Evolutionary conservation across 2,888 invertebrate species (phyloP).

Genomic region (Gastrophysa polygoni): DNA sequence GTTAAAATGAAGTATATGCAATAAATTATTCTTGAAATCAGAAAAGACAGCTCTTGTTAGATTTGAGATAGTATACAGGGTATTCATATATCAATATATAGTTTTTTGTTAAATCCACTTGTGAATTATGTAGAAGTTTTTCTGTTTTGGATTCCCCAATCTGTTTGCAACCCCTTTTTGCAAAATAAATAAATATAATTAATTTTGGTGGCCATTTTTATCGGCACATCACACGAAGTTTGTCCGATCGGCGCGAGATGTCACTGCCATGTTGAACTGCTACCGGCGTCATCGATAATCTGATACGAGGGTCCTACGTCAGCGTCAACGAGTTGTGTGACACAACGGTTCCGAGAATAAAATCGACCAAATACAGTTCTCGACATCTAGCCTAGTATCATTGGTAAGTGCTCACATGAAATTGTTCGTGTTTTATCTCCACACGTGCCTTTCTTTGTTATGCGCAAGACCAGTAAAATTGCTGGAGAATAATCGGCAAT

Average conservation of each 20-base stretch:
- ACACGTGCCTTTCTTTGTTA: constrained; percentile 48
- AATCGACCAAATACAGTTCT: constrained; percentile 55
- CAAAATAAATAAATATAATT: too few species aligned
- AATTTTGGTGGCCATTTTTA: too few species aligned
- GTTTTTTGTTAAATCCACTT: too few species aligned
- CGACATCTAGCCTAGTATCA: constrained; percentile 48
- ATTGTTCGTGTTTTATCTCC: constrained; percentile 44
- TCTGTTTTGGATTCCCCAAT: too few species aligned
- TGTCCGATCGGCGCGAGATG: constrained; percentile 2
- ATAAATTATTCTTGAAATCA: too few species aligned
- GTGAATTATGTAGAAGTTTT: too few species aligned
- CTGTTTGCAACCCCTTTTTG: too few species aligned
- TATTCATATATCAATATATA: too few species aligned
- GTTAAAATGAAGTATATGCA: too few species aligned
- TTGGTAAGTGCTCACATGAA: constrained; percentile 53
- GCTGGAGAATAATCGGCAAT: constrained; percentile 26
- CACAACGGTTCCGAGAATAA: constrained; percentile 45
- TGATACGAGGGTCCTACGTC: constrained; percentile 33
- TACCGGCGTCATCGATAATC: constrained; percentile 31
- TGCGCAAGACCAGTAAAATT: constrained; percentile 52
- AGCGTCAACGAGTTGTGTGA: constrained; percentile 4
- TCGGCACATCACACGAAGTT: too few species aligned
- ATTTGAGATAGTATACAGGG: too few species aligned
- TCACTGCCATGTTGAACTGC: constrained; percentile 2
- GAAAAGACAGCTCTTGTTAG: too few species aligned